Base-by-base conservation (phyloP, 1,140 invertebrate genomes). In the Sinella curviseta region DNA sequence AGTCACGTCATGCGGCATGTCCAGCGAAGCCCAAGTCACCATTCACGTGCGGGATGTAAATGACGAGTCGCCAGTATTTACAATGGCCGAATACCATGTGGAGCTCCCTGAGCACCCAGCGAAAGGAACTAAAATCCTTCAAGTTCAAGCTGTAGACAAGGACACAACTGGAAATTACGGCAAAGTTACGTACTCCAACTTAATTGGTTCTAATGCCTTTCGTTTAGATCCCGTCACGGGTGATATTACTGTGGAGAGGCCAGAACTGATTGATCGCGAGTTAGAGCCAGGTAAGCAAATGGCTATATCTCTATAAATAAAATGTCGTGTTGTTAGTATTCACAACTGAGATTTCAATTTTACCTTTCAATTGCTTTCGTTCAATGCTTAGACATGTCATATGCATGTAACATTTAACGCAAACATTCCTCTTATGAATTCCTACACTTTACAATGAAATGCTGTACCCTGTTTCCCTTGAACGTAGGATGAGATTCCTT, bases 41-140 rank as follows among this genome's bases (percentile, higher is more conserved):
- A 92, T 97, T 0, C 92, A 93, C 84, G 87, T 98, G 24, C 90
- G 92, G 78, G 96, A 98, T 86, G 89, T 94, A 1, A 98, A 98
- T 85, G 97, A 98, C 85, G n/a, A 97, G 87, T 87, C 91, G 2
- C 96, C 96, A 0, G 88, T 92, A 74, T 98, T 98, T 85, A 87
- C 90, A 12, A 88, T 92, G 81, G 85, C 90, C 20, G 87, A 89
- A 0, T 98, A 97, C 84, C 88, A 91, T 60, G 92, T 92, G 0
- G 91, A 92, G 34, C 84, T 96, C 31, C 90, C 90, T 0, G 95
- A 97, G 87, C 95, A 97, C 85, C 90, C 92, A 28, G 92, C 92
- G 20, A 88, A 90, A 24, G 94, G 93, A 17, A 93, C 93, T 0
- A 91, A 89, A 81, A 91, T 96, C 0, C 85, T 92, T 8, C 91